phyloP scores from a whole-genome alignment of 1,140 invertebrate species.

The Bombus breviceps region DNA sequence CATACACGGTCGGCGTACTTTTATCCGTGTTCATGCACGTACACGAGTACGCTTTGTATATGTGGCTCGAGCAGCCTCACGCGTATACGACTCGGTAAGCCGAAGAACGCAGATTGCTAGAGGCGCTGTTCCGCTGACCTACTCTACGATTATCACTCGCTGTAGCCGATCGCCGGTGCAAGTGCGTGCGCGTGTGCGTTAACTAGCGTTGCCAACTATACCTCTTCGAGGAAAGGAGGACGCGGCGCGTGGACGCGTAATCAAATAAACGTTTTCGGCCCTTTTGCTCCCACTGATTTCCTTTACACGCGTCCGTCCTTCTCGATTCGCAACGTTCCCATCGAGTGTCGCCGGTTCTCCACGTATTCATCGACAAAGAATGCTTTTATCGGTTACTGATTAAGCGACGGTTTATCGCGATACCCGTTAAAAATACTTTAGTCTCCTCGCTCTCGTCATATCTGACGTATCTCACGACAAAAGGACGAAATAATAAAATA shows the following conservation, averaged over 20 bases:
- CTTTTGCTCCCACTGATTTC: conserved; percentile 29
- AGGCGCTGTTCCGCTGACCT: conserved; percentile 82
- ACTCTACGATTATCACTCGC: conserved; percentile 79
- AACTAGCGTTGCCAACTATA: conserved; percentile 70
- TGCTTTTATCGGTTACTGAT: fast-evolving
- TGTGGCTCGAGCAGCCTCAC: not conserved
- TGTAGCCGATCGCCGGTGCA: conserved; percentile 68
- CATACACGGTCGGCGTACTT: conserved; percentile 21
- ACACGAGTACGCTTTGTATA: not conserved
- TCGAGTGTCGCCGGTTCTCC: no score
- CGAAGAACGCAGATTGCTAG: conserved; percentile 78
- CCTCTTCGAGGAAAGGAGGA: conserved; percentile 60
- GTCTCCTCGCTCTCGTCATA: no score
- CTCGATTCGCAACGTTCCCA: not conserved
- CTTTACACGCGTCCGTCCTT: not conserved
- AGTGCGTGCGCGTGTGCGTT: conserved; percentile 71
- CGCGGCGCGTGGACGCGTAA: conserved; percentile 48
- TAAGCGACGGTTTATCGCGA: no score
- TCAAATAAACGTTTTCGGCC: conserved; percentile 55
- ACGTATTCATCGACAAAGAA: fast-evolving
- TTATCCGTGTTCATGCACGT: conserved; percentile 6
- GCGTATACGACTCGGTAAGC: not conserved
- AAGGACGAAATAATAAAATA: no score
- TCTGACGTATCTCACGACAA: no score
- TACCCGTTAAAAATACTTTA: no score